phyloP scores from a whole-genome alignment of 2,888 invertebrate species.

The Leptopilina syphax region DNA sequence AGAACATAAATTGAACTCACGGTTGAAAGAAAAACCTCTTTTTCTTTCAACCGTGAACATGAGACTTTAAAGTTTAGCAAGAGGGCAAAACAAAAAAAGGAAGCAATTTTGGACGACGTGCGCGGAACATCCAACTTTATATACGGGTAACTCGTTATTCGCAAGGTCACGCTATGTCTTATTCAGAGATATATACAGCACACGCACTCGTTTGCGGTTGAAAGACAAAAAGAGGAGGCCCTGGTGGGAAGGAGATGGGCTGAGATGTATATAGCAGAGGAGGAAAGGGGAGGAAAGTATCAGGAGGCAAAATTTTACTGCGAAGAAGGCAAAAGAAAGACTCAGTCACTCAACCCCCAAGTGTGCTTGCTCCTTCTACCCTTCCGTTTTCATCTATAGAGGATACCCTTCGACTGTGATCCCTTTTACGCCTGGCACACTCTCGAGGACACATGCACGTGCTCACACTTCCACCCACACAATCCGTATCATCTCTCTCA shows the following conservation, averaged over 20 bases:
- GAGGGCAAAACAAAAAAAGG: slow-evolving; percentile 12
- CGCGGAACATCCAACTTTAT: slow-evolving; percentile 15
- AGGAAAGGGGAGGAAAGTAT: not conserved
- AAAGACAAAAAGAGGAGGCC: slow-evolving; percentile 45
- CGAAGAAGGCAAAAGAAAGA: slow-evolving; percentile 42
- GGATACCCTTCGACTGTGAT: slow-evolving; percentile 70
- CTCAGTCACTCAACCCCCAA: slow-evolving; percentile 63
- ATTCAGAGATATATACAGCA: slow-evolving; percentile 53
- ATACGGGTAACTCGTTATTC: slow-evolving; percentile 30
- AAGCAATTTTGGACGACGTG: slow-evolving; percentile 14
- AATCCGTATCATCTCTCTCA: slow-evolving; percentile 47
- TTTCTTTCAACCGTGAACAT: not conserved
- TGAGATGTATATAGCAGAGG: slow-evolving; percentile 34
- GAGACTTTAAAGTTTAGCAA: not conserved
- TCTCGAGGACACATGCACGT: slow-evolving; percentile 52
- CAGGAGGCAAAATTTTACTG: slow-evolving; percentile 40
- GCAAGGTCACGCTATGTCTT: slow-evolving; percentile 47
- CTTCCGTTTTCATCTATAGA: slow-evolving; percentile 66
- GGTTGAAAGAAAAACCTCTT: not conserved
- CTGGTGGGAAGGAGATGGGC: too few relatives aligned
- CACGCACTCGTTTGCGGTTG: slow-evolving; percentile 57
- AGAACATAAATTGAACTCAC: not conserved
- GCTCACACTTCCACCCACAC: slow-evolving; percentile 57
- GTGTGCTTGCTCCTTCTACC: slow-evolving; percentile 59
- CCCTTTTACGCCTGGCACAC: slow-evolving; percentile 59